phyloP scores from a whole-genome alignment of 2,797 vertebrate species.

The Rallus crepitans region DNA sequence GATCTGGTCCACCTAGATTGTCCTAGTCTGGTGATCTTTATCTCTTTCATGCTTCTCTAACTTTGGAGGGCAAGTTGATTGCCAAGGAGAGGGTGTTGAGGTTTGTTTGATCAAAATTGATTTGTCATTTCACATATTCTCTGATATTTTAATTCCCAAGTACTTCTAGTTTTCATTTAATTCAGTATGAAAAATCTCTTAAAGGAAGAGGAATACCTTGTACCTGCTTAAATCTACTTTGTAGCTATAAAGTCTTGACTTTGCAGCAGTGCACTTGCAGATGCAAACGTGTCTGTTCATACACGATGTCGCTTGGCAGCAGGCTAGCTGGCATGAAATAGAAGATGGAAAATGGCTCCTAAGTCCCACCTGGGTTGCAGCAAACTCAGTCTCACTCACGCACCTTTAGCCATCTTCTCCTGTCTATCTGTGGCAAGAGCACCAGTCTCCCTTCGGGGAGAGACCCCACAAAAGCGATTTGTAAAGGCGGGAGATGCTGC shows the following conservation, averaged over 20 bases:
- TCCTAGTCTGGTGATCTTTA: background rate
- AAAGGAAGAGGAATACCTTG: background rate
- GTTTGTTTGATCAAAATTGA: background rate
- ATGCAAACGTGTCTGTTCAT: background rate
- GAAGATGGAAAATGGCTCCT: conserved; percentile 19
- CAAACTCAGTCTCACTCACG: background rate
- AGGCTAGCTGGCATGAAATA: conserved; percentile 11
- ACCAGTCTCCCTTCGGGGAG: conserved; percentile 2
- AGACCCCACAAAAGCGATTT: conserved; percentile 26
- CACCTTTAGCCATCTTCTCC: conserved; percentile 42
- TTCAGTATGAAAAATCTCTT: background rate
- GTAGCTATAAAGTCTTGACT: background rate
- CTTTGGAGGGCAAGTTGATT: background rate
- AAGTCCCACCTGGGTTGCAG: conserved; percentile 2
- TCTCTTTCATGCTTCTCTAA: background rate
- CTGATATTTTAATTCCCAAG: background rate
- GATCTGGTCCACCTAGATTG: background rate
- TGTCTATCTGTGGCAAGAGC: conserved; percentile 19
- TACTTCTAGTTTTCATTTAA: background rate
- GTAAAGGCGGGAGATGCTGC: conserved; percentile 33
- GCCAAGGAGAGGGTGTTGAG: background rate
- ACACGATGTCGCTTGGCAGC: background rate
- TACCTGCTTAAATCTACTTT: conserved; percentile 3
- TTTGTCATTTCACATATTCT: background rate
- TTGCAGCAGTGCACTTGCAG: background rate